Conservation (phyloP, 2,113 vertebrate species). For the Hirundichthys speculiger region DNA sequence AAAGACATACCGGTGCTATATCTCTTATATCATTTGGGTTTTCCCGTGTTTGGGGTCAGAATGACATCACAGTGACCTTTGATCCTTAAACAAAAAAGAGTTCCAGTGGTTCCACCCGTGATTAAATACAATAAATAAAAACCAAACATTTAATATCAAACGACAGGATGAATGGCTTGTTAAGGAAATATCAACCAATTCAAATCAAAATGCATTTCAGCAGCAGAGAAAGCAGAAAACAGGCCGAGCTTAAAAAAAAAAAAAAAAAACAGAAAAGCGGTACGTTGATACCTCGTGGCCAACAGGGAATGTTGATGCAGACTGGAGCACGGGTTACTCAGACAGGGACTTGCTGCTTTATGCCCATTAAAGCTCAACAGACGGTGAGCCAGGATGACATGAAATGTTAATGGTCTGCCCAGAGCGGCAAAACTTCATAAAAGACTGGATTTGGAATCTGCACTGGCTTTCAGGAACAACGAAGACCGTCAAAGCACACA, state of each 20-base stretch:
- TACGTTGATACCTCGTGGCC: background rate
- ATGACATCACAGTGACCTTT: too few relatives aligned
- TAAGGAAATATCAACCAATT: too few relatives aligned
- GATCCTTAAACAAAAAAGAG: too few relatives aligned
- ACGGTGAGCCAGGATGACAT: constrained; percentile 65
- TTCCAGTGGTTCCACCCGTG: too few relatives aligned
- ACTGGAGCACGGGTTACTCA: constrained; percentile 44
- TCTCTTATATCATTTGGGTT: too few relatives aligned
- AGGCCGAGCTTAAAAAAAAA: background rate
- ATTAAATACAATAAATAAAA: too few relatives aligned
- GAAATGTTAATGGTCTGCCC: constrained; percentile 77
- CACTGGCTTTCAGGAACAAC: constrained; percentile 60
- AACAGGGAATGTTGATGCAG: constrained; percentile 34
- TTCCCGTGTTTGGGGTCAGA: too few relatives aligned
- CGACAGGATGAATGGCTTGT: too few relatives aligned
- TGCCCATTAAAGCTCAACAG: constrained; percentile 50
- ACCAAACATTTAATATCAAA: too few relatives aligned
- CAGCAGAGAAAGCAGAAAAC: background rate
- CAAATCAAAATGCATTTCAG: too few relatives aligned
- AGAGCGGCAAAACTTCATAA: constrained; percentile 75
- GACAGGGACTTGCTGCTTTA: constrained; percentile 33
- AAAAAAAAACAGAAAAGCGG: constrained; percentile 5
- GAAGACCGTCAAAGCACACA: constrained; percentile 38
- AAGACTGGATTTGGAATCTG: constrained; percentile 71
- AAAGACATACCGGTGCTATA: too few relatives aligned